phyloP scores from a whole-genome alignment of 2,113 vertebrate species.

The Bubo bubo region DNA sequence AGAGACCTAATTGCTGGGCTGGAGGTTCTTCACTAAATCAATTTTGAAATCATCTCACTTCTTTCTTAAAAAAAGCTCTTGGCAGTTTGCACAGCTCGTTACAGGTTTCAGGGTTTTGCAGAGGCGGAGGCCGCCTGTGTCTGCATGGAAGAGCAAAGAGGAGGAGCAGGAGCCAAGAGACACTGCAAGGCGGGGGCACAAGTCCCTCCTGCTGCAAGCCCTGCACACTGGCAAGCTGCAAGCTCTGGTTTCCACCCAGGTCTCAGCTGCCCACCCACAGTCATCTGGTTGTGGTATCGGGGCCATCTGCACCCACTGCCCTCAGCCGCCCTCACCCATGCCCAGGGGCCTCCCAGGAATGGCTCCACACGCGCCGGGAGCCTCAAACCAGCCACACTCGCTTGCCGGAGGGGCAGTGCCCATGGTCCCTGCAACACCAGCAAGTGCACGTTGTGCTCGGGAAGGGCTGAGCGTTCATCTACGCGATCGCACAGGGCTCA shows the following conservation, averaged over 20 bases:
- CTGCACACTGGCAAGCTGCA: rapidly evolving
- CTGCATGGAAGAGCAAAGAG: background rate
- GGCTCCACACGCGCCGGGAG: rapidly evolving
- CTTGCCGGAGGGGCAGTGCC: too few species aligned
- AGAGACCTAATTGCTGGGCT: background rate
- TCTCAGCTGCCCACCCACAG: background rate
- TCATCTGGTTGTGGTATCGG: rapidly evolving
- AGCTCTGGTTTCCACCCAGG: background rate
- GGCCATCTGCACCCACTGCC: background rate
- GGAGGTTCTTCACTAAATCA: background rate
- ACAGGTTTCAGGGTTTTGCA: background rate
- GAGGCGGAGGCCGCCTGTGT: background rate
- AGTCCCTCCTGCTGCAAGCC: background rate
- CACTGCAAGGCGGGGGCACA: too few species aligned
- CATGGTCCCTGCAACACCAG: rapidly evolving
- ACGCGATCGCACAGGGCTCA: rapidly evolving
- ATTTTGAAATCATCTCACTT: background rate
- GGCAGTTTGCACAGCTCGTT: background rate
- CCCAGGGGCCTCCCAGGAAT: background rate
- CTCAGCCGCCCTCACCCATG: rapidly evolving
- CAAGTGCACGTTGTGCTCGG: rapidly evolving
- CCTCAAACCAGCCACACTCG: rapidly evolving
- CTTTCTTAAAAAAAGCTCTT: background rate
- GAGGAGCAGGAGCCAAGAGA: background rate
- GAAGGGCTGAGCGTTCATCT: background rate